Conservation (phyloP, 2,888 invertebrate genomes). For the Xanthorhoe spadicearia region DNA sequence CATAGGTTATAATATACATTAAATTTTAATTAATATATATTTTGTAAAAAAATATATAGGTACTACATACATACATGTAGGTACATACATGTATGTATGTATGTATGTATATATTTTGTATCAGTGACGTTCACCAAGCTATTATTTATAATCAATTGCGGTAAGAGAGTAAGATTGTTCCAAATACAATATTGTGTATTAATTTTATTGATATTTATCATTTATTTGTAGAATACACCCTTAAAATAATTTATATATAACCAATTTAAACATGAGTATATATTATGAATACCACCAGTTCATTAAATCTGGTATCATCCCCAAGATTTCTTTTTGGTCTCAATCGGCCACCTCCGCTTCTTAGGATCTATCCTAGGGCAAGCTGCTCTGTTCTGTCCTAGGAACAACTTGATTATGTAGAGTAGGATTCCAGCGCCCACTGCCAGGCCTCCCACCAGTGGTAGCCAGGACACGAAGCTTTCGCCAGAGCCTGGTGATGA, state of each 20-base stretch:
- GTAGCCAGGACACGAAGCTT: slow-evolving; percentile 26
- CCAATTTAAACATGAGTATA: too few relatives aligned
- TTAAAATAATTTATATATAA: neutral
- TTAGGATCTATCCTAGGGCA: slow-evolving; percentile 17
- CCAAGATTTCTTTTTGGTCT: slow-evolving; percentile 13
- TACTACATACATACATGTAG: too few relatives aligned
- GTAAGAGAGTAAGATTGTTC: slow-evolving; percentile 73
- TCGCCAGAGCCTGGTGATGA: slow-evolving; percentile 1
- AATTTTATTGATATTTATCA: slow-evolving; percentile 43
- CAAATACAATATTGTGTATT: slow-evolving; percentile 80
- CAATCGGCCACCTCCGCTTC: slow-evolving; percentile 11
- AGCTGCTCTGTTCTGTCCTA: neutral
- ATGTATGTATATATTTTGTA: slow-evolving; percentile 81
- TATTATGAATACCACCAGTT: too few relatives aligned
- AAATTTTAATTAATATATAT: slow-evolving; percentile 60
- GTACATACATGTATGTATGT: too few relatives aligned
- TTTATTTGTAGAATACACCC: slow-evolving; percentile 3
- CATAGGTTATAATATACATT: slow-evolving; percentile 72
- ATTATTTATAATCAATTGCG: slow-evolving; percentile 74
- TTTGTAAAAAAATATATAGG: too few relatives aligned
- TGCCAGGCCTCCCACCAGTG: slow-evolving; percentile 25
- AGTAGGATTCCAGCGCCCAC: slow-evolving; percentile 18
- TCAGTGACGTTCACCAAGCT: slow-evolving; percentile 74
- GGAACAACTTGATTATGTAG: slow-evolving; percentile 8
- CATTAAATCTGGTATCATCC: neutral